These are phyloP conservation scores for Apis cerana DNA, from an alignment of 1,140 invertebrate genomes.

Conservation along the genomic window DNA sequence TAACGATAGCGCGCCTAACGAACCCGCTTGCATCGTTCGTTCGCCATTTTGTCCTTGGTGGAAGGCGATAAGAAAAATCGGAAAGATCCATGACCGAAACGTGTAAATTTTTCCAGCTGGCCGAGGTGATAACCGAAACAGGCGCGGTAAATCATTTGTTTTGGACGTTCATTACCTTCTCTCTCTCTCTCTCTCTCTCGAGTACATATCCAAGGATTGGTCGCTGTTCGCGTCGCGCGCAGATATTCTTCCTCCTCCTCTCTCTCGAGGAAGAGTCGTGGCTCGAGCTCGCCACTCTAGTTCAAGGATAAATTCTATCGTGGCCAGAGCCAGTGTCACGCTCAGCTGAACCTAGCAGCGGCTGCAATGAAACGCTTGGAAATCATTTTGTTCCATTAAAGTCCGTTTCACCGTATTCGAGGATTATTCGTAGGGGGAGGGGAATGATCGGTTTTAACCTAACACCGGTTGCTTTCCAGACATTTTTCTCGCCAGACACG, in stretches of 20 bases:
- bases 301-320: conserved; percentile 43
- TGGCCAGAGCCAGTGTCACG: conserved; percentile 36
- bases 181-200: too few relatives aligned
- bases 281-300: conserved; percentile 1
- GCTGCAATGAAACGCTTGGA: conserved; percentile 13
- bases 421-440: background rate
- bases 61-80: background rate
- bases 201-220: too few relatives aligned
- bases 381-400: conserved; percentile 37
- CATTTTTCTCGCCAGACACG: too few relatives aligned
- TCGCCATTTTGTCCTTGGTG: background rate
- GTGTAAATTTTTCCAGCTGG: background rate
- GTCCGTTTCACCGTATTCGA: background rate
- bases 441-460: conserved; percentile 21
- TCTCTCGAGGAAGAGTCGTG: background rate
- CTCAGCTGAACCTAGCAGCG: conserved; percentile 32
- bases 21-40: background rate
- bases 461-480: too few relatives aligned
- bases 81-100: background rate
- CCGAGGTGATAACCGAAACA: background rate
- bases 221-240: too few relatives aligned
- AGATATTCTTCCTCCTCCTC: too few relatives aligned
- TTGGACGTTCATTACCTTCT: too few relatives aligned
- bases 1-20: background rate
- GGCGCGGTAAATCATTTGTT: too few relatives aligned